Evolutionary conservation across 35 echinoderm and acorn worm genomes (phyloP).

Genomic region (Strongylocentrotus purpuratus): DNA sequence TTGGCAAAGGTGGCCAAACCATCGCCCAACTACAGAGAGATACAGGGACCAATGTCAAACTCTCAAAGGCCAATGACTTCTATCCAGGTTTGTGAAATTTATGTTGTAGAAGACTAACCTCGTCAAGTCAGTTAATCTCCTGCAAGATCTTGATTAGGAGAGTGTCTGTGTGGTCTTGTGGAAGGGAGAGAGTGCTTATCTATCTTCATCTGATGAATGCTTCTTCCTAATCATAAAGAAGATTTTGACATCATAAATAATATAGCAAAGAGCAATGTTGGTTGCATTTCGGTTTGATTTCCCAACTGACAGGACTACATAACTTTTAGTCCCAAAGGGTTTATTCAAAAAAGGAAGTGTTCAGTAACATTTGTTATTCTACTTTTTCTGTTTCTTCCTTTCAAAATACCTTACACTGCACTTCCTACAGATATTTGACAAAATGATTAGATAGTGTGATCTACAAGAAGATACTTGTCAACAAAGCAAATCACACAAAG

Average conservation of each 20-base stretch:
- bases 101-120: background rate
- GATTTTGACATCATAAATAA: too few species aligned
- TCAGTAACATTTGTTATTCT: background rate
- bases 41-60: constrained; percentile 97
- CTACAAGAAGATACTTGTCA: background rate
- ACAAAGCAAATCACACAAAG: background rate
- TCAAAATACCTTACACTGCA: background rate
- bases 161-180: background rate
- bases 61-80: constrained; percentile 97
- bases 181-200: too few species aligned
- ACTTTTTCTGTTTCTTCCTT: background rate
- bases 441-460: background rate
- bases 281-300: too few species aligned
- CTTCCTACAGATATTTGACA: background rate
- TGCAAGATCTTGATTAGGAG: background rate
- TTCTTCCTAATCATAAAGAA: too few species aligned
- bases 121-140: background rate
- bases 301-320: too few species aligned
- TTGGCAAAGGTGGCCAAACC: constrained; percentile 96
- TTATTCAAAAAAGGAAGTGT: too few species aligned
- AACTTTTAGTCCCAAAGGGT: too few species aligned
- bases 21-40: constrained; percentile 95
- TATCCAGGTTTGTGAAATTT: constrained; percentile 81
- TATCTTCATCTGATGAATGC: too few species aligned
- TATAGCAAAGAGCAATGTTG: too few species aligned